Conservation (phyloP, 2,113 vertebrate genomes). For the Oncorhynchus clarkii region DNA sequence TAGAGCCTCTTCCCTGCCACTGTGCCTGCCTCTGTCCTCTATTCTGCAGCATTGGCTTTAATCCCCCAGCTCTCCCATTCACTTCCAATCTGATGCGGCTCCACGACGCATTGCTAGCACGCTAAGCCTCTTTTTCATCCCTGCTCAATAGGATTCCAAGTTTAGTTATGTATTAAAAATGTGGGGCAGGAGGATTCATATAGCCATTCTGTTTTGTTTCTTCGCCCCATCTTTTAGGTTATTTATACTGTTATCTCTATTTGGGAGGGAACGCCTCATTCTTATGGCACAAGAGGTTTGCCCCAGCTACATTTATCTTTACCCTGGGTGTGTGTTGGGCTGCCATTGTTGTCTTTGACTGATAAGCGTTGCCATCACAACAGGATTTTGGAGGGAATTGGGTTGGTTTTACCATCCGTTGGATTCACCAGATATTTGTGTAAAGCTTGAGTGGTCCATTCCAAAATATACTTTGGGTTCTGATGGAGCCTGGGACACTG, state of each 20-base stretch:
- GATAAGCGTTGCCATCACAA: slow-evolving; percentile 29
- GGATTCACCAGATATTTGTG: background rate
- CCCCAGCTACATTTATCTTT: background rate
- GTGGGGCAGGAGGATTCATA: slow-evolving; percentile 23
- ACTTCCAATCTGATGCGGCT: slow-evolving; percentile 27
- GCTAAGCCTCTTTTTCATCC: slow-evolving; percentile 37
- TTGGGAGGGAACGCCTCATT: background rate
- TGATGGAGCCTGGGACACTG: background rate
- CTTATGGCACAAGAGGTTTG: slow-evolving; percentile 7
- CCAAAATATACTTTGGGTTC: background rate
- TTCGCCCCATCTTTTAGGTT: background rate
- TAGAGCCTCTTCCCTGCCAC: background rate
- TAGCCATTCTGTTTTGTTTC: slow-evolving; percentile 16
- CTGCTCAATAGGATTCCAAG: slow-evolving; percentile 29
- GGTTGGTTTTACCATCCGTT: background rate
- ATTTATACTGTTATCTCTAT: slow-evolving; percentile 21
- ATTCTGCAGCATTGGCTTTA: slow-evolving; percentile 26
- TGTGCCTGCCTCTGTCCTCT: background rate
- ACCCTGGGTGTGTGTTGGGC: background rate
- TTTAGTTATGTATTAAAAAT: slow-evolving; percentile 27
- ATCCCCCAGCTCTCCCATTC: slow-evolving; percentile 24
- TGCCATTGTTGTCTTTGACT: background rate
- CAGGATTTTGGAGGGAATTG: slow-evolving; percentile 31
- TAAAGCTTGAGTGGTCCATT: background rate
- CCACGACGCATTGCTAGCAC: slow-evolving; percentile 14